Base-by-base conservation (phyloP, 2,113 vertebrate genomes). In the Gila orcuttii region DNA sequence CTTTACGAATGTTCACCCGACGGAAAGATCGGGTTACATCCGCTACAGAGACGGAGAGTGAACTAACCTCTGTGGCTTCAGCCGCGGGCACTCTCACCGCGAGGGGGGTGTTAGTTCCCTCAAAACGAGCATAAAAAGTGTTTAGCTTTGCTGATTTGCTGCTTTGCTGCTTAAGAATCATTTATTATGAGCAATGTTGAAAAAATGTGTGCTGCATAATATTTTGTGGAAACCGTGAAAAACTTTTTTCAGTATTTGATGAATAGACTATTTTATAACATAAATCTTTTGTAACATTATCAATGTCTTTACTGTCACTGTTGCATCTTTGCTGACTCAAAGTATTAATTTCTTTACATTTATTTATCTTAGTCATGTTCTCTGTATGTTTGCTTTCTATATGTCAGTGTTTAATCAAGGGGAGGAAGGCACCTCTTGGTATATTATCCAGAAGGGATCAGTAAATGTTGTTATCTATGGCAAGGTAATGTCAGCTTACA, bases 391-490 rank as follows among this genome's bases (percentile, higher is more conserved):
- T 83, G 3, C 85, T 60, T 9, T 69, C 4, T 90, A 93, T 82
- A 89, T 94, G 92, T n/a, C 89, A 99, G 98, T 99, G 93, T 99
- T 99, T 94, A 99, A 98, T 95, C 98, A 99, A 92, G 98, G 98
- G 87, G 98, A 99, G 95, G 98, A 99, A 93, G 98, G 98, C 82
- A 99, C 98, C 77, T 99, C 98, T 84, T 99, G 98, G 98, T 99
- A 99, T 94, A 99, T 99, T 94, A 99, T 99, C 92, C 96, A 98
- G 89, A 99, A 98, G 92, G 98, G 98, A 94, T 99, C 98, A 0
- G 98, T 99, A 92, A 99, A 99, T 52, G 98, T 99, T 91, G 98
- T 99, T 88, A 99, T 99, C 94, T 99, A 99, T 85, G 98, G 98
- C 90, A 99, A 99, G 97, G 98, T 97, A 95, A 50, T 17, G 68